phyloP scores from a whole-genome alignment of 2,113 vertebrate genomes.

The Microtus pennsylvanicus region DNA sequence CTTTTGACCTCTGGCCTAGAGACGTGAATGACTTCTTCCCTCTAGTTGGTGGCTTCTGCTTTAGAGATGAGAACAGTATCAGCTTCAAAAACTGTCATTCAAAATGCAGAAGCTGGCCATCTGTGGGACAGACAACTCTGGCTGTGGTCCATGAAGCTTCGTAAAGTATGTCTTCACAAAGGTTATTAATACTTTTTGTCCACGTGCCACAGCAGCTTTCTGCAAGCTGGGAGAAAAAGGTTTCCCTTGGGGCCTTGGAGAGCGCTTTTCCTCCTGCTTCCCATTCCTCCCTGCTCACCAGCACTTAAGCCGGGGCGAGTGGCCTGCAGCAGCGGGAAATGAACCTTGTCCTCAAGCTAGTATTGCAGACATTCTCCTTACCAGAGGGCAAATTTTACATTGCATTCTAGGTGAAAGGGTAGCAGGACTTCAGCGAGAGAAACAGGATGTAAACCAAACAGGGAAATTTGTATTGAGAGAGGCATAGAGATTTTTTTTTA shows the following conservation, averaged over 20 bases:
- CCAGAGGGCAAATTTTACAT: neutral
- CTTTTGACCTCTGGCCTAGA: conserved; percentile 65
- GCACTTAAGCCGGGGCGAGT: conserved; percentile 15
- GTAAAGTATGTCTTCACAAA: conserved; percentile 78
- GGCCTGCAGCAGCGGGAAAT: conserved; percentile 4
- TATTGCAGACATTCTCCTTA: neutral
- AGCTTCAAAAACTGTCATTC: conserved; percentile 79
- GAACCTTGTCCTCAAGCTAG: neutral
- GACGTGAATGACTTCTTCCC: conserved; percentile 39
- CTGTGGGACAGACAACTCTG: conserved; percentile 78
- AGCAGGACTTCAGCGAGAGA: neutral
- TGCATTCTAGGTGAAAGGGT: conserved; percentile 28
- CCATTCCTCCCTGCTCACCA: conserved; percentile 78
- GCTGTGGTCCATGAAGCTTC: conserved; percentile 87
- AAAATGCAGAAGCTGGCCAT: conserved; percentile 89
- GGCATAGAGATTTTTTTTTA: neutral
- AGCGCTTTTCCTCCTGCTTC: conserved; percentile 85
- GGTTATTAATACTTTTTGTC: conserved; percentile 86
- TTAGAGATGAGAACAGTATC: conserved; percentile 56
- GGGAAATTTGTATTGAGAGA: neutral
- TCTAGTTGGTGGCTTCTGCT: conserved; percentile 19
- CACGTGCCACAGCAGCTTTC: conserved; percentile 83
- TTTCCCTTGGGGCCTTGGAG: conserved; percentile 81
- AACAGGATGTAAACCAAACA: neutral
- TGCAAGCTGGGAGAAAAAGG: conserved; percentile 78